Conservation (phyloP, 2,113 vertebrate genomes). For the Phrynosoma blainvillii region DNA sequence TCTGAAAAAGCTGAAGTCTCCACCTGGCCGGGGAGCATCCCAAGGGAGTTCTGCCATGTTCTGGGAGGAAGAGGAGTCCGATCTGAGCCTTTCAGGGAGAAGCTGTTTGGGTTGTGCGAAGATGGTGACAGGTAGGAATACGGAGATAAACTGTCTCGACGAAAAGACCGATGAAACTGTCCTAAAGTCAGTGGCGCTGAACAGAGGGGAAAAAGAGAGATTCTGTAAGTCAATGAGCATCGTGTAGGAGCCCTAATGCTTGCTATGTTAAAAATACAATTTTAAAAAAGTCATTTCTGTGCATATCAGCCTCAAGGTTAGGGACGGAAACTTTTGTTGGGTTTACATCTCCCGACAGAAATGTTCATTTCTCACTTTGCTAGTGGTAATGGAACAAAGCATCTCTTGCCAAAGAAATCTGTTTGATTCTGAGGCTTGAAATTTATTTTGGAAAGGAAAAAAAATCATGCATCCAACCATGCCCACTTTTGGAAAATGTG, state of each 20-base stretch:
- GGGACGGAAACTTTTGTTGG: too few species aligned
- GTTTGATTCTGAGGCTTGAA: too few species aligned
- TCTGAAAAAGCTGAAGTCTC: constrained; percentile 68
- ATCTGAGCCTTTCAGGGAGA: constrained; percentile 60
- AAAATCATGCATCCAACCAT: too few species aligned
- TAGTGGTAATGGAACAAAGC: too few species aligned
- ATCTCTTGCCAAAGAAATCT: too few species aligned
- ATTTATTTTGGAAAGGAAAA: too few species aligned
- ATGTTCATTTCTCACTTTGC: too few species aligned
- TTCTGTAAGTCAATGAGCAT: constrained; percentile 20
- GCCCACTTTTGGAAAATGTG: too few species aligned
- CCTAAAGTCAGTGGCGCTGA: constrained; percentile 66
- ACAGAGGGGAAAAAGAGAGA: constrained; percentile 46
- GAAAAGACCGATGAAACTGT: constrained; percentile 68
- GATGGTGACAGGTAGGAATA: constrained; percentile 66
- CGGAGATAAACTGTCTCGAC: constrained; percentile 59
- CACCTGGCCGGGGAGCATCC: constrained; percentile 68
- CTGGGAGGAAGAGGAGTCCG: constrained; percentile 72
- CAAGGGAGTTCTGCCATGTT: constrained; percentile 71
- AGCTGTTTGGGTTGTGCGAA: constrained; percentile 62
- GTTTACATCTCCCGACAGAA: too few species aligned
- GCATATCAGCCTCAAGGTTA: background rate
- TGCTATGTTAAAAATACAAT: fast-evolving
- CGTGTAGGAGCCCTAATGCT: constrained; percentile 17
- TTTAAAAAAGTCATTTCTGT: background rate